phyloP scores from a whole-genome alignment of 2,113 vertebrate genomes.

The Orthochromis malagaraziensis region DNA sequence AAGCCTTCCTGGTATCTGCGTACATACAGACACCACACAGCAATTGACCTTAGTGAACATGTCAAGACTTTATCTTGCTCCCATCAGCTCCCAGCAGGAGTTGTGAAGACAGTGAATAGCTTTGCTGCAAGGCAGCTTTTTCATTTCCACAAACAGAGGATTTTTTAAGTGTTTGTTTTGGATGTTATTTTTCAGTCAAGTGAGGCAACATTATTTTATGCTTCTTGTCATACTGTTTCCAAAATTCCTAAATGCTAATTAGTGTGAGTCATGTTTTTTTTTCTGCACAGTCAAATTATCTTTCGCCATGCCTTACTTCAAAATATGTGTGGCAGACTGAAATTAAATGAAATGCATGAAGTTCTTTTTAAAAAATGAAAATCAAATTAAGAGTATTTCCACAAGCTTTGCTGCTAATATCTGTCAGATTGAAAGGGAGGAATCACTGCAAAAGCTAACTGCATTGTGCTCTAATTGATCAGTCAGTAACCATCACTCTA shows the following conservation, averaged over 20 bases:
- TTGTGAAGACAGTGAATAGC: constrained; percentile 44
- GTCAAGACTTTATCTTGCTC: constrained; percentile 59
- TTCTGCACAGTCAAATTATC: neutral
- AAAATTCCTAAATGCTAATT: constrained; percentile 13
- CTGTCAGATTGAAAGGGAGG: neutral
- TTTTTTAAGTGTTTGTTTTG: neutral
- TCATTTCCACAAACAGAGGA: constrained; percentile 8
- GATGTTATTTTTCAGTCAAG: neutral
- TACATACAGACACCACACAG: constrained; percentile 42
- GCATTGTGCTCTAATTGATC: neutral
- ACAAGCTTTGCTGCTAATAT: neutral
- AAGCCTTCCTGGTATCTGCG: constrained; percentile 43
- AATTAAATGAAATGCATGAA: neutral
- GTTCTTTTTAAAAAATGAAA: neutral
- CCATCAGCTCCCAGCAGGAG: constrained; percentile 44
- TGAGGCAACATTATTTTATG: neutral
- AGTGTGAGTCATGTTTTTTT: neutral
- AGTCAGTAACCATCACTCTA: neutral
- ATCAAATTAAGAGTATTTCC: neutral
- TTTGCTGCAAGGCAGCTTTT: constrained; percentile 13
- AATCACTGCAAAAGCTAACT: neutral
- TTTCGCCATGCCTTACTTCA: neutral
- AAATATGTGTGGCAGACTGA: neutral
- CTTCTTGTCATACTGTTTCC: neutral
- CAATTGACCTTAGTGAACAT: constrained; percentile 63